Evolutionary conservation across 2,113 vertebrate species (phyloP), one percentile per base, ranked within the genome.

Genomic region (Perccottus glenii): DNA sequence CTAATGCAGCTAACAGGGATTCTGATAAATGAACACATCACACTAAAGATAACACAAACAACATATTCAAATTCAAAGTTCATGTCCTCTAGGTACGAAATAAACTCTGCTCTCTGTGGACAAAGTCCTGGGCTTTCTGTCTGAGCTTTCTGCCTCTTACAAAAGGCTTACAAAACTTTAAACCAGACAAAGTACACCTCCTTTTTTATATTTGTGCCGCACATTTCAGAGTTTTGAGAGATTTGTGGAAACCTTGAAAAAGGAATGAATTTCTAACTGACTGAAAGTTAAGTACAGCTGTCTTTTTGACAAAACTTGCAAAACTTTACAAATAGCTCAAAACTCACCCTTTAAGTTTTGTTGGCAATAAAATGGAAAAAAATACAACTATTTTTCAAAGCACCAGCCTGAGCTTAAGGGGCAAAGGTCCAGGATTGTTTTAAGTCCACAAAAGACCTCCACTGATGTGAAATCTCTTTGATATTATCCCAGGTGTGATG

Each of bases 371-470:
- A 55, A 55, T 55, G 38, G 38, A 55, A 55, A 8, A 35, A 5
- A 16, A 14, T 5, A 27, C 3, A 27, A 27, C 19, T 38, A 38
- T 38, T 55, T 55, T 2, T 36, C 6, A 55, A 75, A 73, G 44
- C 53, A 64, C 27, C 6, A 51, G n/a, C 44, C 67, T 68, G 61
- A 77, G 66, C 42, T 33, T 40, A 5, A n/a, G n/a, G 82, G 67
- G 61, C 65, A 73, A 73, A 84, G 73, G 78, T 85, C 60, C 9
- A 14, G 64, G 82, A 86, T 84, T 78, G 80, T 74, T 84, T 83
- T 77, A 81, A 84, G 70, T 83, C 74, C 47, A 64, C 36, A 60
- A 80, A 84, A 86, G 80, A 19, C 64, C 75, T 82, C 51, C 52
- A 58, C 64, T 80, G 67, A 76, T 55, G 75, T 63, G 35, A 72